phyloP scores from a whole-genome alignment of 2,113 vertebrate species.

The Morone saxatilis region DNA sequence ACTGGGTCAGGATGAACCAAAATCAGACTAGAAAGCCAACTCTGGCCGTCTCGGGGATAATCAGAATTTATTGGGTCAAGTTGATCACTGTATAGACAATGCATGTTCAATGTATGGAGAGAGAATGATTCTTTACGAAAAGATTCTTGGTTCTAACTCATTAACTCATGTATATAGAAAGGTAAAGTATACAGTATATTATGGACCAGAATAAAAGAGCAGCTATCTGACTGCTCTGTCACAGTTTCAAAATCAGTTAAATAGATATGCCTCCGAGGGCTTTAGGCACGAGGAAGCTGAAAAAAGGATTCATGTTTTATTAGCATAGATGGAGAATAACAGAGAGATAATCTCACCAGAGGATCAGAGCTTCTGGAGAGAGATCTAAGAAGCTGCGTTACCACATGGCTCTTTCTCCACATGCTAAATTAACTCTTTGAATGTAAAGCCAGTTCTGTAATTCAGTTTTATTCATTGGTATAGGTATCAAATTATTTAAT shows the following conservation, averaged over 20 bases:
- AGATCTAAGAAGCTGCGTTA: conserved; percentile 36
- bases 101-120: neutral
- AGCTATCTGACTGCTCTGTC: conserved; percentile 10
- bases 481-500: neutral
- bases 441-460: conserved; percentile 11
- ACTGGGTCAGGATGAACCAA: conserved; percentile 57
- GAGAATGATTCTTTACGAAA: neutral
- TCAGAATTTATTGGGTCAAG: conserved; percentile 50
- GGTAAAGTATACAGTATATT: neutral
- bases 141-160: neutral
- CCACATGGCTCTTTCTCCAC: conserved; percentile 22
- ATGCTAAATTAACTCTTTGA: conserved; percentile 41
- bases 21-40: conserved; percentile 63
- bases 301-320: conserved; percentile 58
- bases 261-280: neutral
- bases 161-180: neutral
- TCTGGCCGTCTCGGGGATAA: conserved; percentile 50
- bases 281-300: conserved; percentile 27
- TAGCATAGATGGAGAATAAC: conserved; percentile 37
- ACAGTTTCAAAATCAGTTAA: conserved; percentile 11
- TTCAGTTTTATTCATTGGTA: neutral
- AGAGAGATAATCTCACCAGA: conserved; percentile 46
- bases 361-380: conserved; percentile 54
- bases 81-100: neutral
- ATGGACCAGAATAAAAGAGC: conserved; percentile 5